Evolutionary conservation across 2,113 vertebrate species (phyloP).

Genomic region (Panthera leo): DNA sequence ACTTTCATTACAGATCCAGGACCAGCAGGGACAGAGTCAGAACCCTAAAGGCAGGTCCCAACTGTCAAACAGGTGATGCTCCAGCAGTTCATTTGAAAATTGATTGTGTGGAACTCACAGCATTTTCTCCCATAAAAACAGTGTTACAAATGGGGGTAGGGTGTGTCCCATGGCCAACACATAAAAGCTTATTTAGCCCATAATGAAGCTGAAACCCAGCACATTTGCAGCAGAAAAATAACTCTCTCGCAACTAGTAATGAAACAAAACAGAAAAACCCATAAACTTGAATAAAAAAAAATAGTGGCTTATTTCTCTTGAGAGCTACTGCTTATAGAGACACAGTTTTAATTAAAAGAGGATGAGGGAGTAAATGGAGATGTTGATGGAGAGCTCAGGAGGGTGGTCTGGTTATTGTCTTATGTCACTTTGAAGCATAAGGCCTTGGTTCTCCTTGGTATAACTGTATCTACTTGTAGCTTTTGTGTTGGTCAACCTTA

Average conservation of each 20-base stretch:
- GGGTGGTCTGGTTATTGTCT: background rate
- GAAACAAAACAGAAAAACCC: conserved; percentile 57
- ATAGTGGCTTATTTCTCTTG: conserved; percentile 48
- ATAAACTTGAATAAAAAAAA: conserved; percentile 51
- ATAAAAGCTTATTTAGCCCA: conserved; percentile 55
- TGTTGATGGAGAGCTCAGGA: background rate
- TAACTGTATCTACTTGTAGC: background rate
- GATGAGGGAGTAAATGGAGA: background rate
- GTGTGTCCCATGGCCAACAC: background rate
- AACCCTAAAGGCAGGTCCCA: background rate
- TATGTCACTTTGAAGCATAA: background rate
- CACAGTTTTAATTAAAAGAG: conserved; percentile 64
- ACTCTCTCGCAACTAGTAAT: conserved; percentile 40
- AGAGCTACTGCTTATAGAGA: conserved; percentile 6
- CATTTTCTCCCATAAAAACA: conserved; percentile 33
- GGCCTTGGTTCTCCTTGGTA: background rate
- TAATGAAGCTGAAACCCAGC: conserved; percentile 39
- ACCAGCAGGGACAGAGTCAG: background rate
- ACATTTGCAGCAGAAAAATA: conserved; percentile 47
- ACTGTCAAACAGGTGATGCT: conserved; percentile 21
- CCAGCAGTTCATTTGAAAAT: conserved; percentile 47
- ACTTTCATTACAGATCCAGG: background rate
- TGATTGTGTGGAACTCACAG: conserved; percentile 47
- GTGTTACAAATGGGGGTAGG: background rate
- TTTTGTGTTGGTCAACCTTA: background rate